Base-by-base conservation (phyloP, 53 echinoderm and acorn worm species). In the Antedon mediterranea region DNA sequence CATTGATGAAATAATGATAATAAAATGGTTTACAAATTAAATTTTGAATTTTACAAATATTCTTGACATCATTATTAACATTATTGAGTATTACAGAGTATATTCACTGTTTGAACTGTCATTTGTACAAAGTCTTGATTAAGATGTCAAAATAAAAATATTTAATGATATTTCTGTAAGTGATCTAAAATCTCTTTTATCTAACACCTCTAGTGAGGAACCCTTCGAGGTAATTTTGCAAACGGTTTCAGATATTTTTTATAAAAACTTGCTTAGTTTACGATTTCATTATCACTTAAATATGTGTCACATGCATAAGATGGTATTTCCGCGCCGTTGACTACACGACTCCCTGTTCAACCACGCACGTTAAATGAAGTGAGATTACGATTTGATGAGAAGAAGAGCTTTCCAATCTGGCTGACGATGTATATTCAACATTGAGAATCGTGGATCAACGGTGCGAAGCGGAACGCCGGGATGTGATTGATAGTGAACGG, bases 271-370 rank as follows among this genome's bases (percentile, higher is more conserved):
- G 20, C 57, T 57, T 57, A 57, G 57, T 57, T 18, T 57, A 57
- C 57, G 57, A 57, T 57, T 57, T 57, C 57, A 57, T 57, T 57
- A 57, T 2, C 57, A 26, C 57, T 15, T 57, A 26, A 57, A 57
- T 57, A 57, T 57, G 57, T 57, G 57, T 57, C 57, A 57, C 57
- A 57, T 57, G 57, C 57, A 57, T 57, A 57, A 57, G 57, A 57
- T 18, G 20, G 57, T 57, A 26, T 57, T 37, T 57, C 57, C 57
- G 57, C 57, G 20, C 57, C 20, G 57, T 57, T 57, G 57, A 57
- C 57, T 57, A 57, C 57, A 57, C 57, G 57, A 57, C 57, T 57
- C 57, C 57, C 57, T 57, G 57, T 13, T 57, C 57, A 57, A 57
- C 57, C 57, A 57, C 57, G 57, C 57, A 23, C 57, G 57, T 26